phyloP scores from a whole-genome alignment of 1,140 invertebrate genomes.

The Tetranychus cinnabarinus region DNA sequence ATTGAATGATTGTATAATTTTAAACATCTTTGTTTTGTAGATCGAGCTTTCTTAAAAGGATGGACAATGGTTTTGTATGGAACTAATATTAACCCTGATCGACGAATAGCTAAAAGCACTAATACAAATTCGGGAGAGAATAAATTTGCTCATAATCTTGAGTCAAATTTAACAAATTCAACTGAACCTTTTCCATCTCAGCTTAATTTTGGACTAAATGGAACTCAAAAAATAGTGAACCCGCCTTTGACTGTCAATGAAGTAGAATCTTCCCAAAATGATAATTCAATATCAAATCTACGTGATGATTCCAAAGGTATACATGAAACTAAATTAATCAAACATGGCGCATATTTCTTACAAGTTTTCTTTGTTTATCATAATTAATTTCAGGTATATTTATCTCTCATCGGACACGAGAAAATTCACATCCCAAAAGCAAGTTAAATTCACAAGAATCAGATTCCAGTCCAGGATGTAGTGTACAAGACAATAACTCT shows the following conservation, averaged over 20 bases:
- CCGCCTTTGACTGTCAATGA: background rate
- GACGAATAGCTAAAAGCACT: background rate
- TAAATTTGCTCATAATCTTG: too few species aligned
- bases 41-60: slow-evolving; percentile 60
- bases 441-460: background rate
- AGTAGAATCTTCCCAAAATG: background rate
- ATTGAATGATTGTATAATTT: background rate
- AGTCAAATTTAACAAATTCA: background rate
- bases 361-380: too few species aligned
- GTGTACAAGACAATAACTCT: background rate
- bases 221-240: background rate
- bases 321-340: too few species aligned
- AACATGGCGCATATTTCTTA: too few species aligned
- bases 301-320: background rate
- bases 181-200: background rate
- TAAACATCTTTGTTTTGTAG: slow-evolving; percentile 23
- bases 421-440: too few species aligned
- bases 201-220: background rate
- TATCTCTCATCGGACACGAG: too few species aligned
- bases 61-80: slow-evolving; percentile 76
- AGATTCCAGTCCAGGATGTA: background rate
- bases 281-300: background rate
- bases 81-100: slow-evolving; percentile 29
- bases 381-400: too few species aligned
- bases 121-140: background rate